These are phyloP conservation scores for Diuraphis noxia DNA, from an alignment of 1,140 invertebrate genomes.

Conservation along the genomic window DNA sequence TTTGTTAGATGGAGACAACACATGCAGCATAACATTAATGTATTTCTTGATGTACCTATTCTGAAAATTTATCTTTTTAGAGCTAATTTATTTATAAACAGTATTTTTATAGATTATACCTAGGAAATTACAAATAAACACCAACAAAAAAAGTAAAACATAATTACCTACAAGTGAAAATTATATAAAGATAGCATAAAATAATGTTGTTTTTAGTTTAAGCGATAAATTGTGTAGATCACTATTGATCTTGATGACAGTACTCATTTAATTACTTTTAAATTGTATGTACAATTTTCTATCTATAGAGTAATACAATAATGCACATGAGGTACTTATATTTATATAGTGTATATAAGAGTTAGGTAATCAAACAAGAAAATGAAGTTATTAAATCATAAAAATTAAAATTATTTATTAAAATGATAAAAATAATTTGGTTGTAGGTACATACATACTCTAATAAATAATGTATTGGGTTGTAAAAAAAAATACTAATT, in stretches of 20 bases:
- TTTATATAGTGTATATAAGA: not conserved
- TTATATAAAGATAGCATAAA: not conserved
- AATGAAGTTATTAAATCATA: not conserved
- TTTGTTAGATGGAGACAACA: no score
- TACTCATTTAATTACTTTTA: not conserved
- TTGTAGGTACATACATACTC: not conserved
- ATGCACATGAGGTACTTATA: not conserved
- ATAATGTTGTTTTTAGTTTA: not conserved
- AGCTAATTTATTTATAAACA: not conserved
- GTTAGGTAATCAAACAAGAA: not conserved
- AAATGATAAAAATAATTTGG: not conserved
- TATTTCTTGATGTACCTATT: not conserved
- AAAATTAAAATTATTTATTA: not conserved
- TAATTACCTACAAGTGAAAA: no score
- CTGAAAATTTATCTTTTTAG: not conserved
- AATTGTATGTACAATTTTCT: not conserved
- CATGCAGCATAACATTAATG: not conserved
- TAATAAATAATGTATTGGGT: not conserved
- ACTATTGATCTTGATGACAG: no score
- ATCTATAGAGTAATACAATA: not conserved
- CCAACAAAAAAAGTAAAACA: no score
- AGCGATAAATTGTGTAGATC: not conserved
- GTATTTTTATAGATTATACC: no score
- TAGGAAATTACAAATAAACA: no score
- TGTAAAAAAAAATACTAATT: not conserved